Evolutionary conservation across 2,797 vertebrate genomes (phyloP).

Genomic region (Eremophila alpestris): DNA sequence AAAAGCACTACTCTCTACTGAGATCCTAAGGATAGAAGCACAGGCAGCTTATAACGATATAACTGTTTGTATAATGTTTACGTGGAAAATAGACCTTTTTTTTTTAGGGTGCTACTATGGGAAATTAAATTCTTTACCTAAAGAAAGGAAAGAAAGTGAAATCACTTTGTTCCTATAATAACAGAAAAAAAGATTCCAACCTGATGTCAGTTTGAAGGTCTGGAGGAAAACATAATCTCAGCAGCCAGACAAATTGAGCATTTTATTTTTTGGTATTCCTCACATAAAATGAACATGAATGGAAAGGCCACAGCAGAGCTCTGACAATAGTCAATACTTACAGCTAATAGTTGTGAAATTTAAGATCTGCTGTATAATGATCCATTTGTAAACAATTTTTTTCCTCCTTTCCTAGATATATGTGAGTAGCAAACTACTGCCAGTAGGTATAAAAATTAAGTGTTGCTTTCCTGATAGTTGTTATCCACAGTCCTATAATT

Average conservation of each 20-base stretch:
- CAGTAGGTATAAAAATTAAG: slow-evolving; percentile 46
- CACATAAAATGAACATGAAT: slow-evolving; percentile 43
- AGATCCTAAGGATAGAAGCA: background rate
- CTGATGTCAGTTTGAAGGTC: background rate
- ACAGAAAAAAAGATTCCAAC: background rate
- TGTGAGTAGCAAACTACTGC: background rate
- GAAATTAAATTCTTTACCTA: slow-evolving; percentile 25
- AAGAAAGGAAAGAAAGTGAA: slow-evolving; percentile 10
- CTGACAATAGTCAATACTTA: slow-evolving; percentile 59
- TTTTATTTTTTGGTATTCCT: slow-evolving; percentile 67
- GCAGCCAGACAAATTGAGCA: background rate
- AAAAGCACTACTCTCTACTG: background rate
- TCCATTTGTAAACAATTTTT: slow-evolving; percentile 52
- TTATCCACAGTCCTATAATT: slow-evolving; percentile 14
- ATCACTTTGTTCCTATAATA: background rate
- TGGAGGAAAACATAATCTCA: background rate
- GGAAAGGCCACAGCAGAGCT: slow-evolving; percentile 29
- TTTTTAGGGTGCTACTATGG: background rate
- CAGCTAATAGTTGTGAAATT: slow-evolving; percentile 65
- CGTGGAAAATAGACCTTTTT: background rate
- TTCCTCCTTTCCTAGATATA: background rate
- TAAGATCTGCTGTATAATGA: slow-evolving; percentile 46
- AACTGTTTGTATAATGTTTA: background rate
- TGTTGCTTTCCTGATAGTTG: background rate
- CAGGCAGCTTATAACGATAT: background rate